Evolutionary conservation across 2,113 vertebrate genomes (phyloP), one percentile per base, ranked within the genome.

Genomic region (Limnothrissa miodon): DNA sequence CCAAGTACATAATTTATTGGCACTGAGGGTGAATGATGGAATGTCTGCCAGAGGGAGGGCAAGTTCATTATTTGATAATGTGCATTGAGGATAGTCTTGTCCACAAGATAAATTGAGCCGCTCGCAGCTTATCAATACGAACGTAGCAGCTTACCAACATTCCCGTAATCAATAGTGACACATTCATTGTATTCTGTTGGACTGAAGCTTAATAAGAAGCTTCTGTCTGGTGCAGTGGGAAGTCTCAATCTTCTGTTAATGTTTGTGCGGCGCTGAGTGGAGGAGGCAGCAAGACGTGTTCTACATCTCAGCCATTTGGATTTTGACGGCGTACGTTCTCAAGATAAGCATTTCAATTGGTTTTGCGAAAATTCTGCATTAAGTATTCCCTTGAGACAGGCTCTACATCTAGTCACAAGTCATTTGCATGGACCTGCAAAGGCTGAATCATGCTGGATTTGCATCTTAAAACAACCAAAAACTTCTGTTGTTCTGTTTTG

Each of bases 91-190:
- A 89, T 87, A 79, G 78, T 45, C 42, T 87, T 59, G 62, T 85
- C 59, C 51, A 17, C 17, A 80, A 83, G 90, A 85, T 90, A 74
- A 90, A 88, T 88, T 85, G 70, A 82, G 81, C 56, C 81, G 15
- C 23, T 89, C 62, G 15, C 25, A 70, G 62, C 62, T 87, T 88
- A 86, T 93, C 90, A 90, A 89, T 87, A 85, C 82, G 80, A 85
- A 90, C 85, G 83, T 89, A 91, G 90, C 83, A 83, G 88, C 83
- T 39, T 46, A 59, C 81, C 86, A 82, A 89, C 79, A 86, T 81
- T 1, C 23, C 82, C 8, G 86, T 85, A 89, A 92, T 92, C 89
- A 84, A 70, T 87, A 82, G 83, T 89, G 87, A 91, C 90, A 85
- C 87, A 83, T 88, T 86, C 82, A 83, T 79, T 62, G 13, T 2